These are phyloP conservation scores for Dinomys branickii DNA, from an alignment of 2,113 vertebrate species.

Conservation along the genomic window DNA sequence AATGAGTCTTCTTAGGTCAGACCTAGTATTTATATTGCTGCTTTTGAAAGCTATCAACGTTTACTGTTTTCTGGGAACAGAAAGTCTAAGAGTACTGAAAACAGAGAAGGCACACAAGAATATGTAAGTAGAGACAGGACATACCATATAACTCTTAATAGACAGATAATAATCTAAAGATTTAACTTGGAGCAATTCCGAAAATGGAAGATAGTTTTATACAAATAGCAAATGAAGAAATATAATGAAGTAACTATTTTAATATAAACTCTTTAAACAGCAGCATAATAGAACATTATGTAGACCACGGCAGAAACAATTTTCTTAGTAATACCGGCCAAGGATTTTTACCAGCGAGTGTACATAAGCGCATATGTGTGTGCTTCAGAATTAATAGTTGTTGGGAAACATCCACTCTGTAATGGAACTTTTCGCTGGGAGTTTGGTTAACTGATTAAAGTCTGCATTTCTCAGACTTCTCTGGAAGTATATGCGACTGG, in stretches of 20 bases:
- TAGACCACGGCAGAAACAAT: background rate
- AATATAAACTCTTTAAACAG: background rate
- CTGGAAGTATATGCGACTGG: background rate
- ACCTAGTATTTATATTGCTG: background rate
- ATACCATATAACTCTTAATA: background rate
- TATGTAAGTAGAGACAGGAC: background rate
- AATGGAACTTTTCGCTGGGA: background rate
- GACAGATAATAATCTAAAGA: background rate
- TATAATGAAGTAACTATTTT: background rate
- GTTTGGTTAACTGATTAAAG: background rate
- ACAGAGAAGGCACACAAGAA: background rate
- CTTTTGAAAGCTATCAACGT: conserved; percentile 7
- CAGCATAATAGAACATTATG: background rate
- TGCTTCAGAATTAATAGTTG: background rate
- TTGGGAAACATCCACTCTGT: background rate
- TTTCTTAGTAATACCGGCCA: background rate
- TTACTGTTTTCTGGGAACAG: background rate
- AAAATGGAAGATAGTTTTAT: conserved; percentile 8
- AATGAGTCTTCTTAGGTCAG: background rate
- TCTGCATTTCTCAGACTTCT: background rate
- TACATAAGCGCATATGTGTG: background rate
- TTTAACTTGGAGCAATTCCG: background rate
- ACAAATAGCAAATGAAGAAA: background rate
- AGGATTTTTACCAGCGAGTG: background rate
- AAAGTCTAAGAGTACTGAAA: background rate